Evolutionary conservation across 2,113 vertebrate species (phyloP).

Genomic region (Percina caprodes): DNA sequence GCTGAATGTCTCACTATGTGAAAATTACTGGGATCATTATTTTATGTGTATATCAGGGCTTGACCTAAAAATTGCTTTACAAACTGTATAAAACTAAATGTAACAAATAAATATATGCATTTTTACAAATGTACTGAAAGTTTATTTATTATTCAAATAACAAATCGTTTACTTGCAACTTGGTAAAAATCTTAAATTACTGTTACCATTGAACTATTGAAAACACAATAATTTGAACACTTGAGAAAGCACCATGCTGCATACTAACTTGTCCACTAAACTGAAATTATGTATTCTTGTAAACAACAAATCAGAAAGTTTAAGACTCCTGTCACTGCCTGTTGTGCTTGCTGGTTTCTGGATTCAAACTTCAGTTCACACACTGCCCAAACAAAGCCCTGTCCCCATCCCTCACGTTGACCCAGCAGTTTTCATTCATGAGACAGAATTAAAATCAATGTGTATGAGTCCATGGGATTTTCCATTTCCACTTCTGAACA

Average conservation of each 20-base stretch:
- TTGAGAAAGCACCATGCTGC: neutral
- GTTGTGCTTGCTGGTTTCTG: slow-evolving; percentile 23
- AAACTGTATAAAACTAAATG: no score
- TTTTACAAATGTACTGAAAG: no score
- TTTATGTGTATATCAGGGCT: no score
- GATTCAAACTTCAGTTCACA: slow-evolving; percentile 17
- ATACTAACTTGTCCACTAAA: neutral
- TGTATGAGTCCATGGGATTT: slow-evolving; percentile 74
- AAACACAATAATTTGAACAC: neutral
- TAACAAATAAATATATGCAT: no score
- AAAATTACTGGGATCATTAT: no score
- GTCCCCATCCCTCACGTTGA: slow-evolving; percentile 18
- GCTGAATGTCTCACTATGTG: no score
- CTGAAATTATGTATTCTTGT: neutral
- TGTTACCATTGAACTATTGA: neutral
- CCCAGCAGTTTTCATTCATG: slow-evolving; percentile 54
- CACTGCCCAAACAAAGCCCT: neutral
- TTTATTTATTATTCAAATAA: no score
- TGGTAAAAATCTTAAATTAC: no score
- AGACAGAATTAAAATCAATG: slow-evolving; percentile 70
- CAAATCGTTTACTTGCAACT: no score
- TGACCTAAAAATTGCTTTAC: no score
- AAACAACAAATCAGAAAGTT: neutral
- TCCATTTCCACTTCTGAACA: slow-evolving; percentile 59
- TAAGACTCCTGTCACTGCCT: slow-evolving; percentile 12